phyloP scores from a whole-genome alignment of 1,140 invertebrate genomes.

The Eueides isabella region DNA sequence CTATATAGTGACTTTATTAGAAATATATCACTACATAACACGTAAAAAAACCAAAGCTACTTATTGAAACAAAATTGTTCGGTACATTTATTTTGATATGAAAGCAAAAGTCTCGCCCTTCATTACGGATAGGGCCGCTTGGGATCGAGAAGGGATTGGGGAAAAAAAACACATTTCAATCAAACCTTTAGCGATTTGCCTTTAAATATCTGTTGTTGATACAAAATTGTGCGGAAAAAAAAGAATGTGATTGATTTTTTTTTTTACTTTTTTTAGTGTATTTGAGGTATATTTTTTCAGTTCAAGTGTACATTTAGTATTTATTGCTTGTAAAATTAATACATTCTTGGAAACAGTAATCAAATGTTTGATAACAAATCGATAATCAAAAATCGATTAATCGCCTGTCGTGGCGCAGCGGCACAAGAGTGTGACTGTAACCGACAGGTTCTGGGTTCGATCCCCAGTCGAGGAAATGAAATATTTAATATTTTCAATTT shows the following conservation, averaged over 20 bases:
- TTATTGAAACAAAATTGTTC: neutral
- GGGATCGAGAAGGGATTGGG: neutral
- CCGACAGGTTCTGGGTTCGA: too few relatives aligned
- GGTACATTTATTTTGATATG: slow-evolving; percentile 7
- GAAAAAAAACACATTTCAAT: slow-evolving; percentile 11
- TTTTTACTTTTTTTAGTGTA: neutral
- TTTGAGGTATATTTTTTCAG: neutral
- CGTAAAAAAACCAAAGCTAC: neutral
- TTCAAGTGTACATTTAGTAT: too few relatives aligned
- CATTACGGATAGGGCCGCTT: slow-evolving; percentile 6
- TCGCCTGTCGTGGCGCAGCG: too few relatives aligned
- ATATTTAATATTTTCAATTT: too few relatives aligned
- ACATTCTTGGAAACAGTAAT: too few relatives aligned
- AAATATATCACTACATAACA: neutral
- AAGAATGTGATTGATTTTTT: neutral
- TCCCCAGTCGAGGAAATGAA: too few relatives aligned
- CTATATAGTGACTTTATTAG: too few relatives aligned
- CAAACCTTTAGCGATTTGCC: slow-evolving; percentile 11
- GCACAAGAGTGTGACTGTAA: too few relatives aligned
- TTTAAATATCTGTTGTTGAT: slow-evolving; percentile 8
- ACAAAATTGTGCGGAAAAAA: neutral
- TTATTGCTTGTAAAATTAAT: neutral
- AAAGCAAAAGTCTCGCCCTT: slow-evolving; percentile 4
- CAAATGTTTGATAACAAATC: too few relatives aligned
- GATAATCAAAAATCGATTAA: too few relatives aligned